Conservation (phyloP, 2,113 vertebrate species). For the rabbit (Oryctolagus cuniculus) region mOryCun1.1 NC_091432.1:69613001-69613500, state of each 20-base stretch:
- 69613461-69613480: too few species aligned
- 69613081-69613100: neutral
- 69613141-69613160: neutral
- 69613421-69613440: too few species aligned
- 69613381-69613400: too few species aligned
- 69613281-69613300: too few species aligned
- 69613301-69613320: too few species aligned
- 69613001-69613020: slow-evolving; percentile 34
- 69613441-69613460: too few species aligned
- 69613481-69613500: too few species aligned
- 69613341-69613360: too few species aligned
- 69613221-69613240: slow-evolving; percentile 46
- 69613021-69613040: slow-evolving; percentile 31
- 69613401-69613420: too few species aligned
- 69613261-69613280: neutral
- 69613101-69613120: slow-evolving; percentile 28
- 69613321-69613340: too few species aligned
- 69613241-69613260: slow-evolving; percentile 2
- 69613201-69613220: neutral
- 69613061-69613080: neutral
- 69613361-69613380: too few species aligned
- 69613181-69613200: slow-evolving; percentile 38
- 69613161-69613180: neutral
- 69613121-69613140: neutral
- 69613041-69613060: slow-evolving; percentile 19